Percentiles rank a stretch among this genome's conserved stretches.
phyloP scores from a whole-genome alignment of 2,113 vertebrate genomes.

The Opisthocomus hoazin region DNA sequence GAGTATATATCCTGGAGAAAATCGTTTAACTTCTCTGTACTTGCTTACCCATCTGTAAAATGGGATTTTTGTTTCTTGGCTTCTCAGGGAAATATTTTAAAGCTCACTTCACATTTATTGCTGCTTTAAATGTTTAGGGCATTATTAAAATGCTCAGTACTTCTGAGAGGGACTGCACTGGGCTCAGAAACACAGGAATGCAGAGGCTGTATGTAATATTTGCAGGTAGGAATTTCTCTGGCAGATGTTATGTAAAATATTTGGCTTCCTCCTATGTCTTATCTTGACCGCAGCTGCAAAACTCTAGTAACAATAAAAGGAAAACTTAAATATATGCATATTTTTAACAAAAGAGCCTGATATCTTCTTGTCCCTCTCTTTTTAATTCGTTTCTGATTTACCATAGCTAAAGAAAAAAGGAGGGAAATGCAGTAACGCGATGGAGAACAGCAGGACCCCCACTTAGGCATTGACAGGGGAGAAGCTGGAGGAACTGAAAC shows the following conservation, averaged over 20 bases:
- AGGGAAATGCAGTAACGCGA: accelerated
- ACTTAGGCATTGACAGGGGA: neutral
- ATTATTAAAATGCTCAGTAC: neutral
- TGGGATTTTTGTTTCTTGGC: neutral
- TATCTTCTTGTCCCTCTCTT: neutral
- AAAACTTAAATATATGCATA: neutral
- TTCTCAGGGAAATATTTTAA: neutral
- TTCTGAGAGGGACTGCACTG: neutral
- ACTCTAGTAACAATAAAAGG: neutral
- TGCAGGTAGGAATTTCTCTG: neutral
- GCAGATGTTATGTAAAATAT: neutral
- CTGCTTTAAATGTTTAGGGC: neutral
- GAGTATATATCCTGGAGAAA: neutral
- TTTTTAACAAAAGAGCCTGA: neutral
- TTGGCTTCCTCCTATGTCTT: neutral
- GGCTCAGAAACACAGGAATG: neutral
- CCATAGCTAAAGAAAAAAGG: neutral
- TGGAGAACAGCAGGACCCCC: neutral
- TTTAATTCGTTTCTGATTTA: neutral
- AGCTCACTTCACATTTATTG: neutral
- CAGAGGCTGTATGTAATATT: neutral
- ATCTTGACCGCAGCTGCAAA: neutral
- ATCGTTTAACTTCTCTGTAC: neutral
- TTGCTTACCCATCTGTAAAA: neutral
- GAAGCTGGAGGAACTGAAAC: neutral